These are phyloP conservation scores for Bombus balteatus DNA, from an alignment of 1,140 invertebrate species.

Conservation along the genomic window DNA sequence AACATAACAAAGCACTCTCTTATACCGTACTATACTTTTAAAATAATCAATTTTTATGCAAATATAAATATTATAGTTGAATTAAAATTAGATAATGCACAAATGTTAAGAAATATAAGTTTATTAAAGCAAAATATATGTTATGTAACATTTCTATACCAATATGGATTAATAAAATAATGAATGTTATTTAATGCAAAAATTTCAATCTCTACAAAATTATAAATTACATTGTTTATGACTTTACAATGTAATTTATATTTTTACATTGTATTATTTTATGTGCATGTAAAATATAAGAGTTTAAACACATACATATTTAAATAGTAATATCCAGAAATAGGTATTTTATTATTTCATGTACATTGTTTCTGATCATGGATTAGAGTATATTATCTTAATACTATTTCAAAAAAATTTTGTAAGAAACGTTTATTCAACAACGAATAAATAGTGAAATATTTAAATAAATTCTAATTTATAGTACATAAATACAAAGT, in stretches of 20 bases:
- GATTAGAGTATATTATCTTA: neutral
- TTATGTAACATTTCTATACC: neutral
- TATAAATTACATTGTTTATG: neutral
- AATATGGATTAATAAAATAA: neutral
- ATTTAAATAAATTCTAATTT: slow-evolving; percentile 12
- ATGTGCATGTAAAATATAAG: neutral
- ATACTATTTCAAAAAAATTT: neutral
- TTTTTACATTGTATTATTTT: neutral
- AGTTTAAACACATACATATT: neutral
- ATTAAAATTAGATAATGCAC: slow-evolving; percentile 12
- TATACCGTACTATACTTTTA: neutral
- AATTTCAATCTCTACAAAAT: neutral
- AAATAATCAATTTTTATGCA: neutral
- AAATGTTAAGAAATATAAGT: slow-evolving; percentile 13
- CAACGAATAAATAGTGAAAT: slow-evolving; percentile 9
- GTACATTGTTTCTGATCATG: neutral
- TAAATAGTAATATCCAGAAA: neutral
- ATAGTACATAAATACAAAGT: neutral
- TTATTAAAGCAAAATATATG: neutral
- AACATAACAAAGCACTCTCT: slow-evolving; percentile 2
- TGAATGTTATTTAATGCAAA: neutral
- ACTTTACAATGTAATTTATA: neutral
- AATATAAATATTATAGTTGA: slow-evolving; percentile 6
- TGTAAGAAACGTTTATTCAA: slow-evolving; percentile 1
- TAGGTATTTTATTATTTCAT: neutral